Percentiles rank a stretch among this genome's conserved stretches.
Conservation (phyloP, 2,888 invertebrate genomes). For the Folsomia candida region DNA sequence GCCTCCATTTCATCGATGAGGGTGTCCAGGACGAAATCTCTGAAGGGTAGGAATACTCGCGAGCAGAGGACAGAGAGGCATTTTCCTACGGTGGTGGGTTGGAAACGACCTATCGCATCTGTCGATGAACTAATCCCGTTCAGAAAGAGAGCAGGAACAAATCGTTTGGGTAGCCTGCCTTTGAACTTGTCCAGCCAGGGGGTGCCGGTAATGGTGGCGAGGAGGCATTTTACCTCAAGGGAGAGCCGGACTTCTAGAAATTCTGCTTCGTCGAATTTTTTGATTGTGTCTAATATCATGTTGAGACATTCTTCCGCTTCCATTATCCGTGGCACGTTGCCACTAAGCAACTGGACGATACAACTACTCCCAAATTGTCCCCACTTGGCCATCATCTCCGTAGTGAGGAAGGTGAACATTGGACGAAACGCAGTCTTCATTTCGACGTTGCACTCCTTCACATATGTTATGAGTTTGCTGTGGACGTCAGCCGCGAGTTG, state of each 20-base stretch:
- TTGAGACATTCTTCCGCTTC: background rate
- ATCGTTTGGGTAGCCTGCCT: background rate
- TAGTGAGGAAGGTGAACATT: background rate
- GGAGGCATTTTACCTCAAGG: background rate
- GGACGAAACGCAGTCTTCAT: background rate
- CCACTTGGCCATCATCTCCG: background rate
- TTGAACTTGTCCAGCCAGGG: slow-evolving; percentile 17
- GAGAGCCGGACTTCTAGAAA: slow-evolving; percentile 9
- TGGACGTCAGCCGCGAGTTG: background rate
- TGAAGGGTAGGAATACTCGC: slow-evolving; percentile 17
- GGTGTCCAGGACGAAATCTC: slow-evolving; percentile 12
- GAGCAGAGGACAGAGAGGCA: slow-evolving; percentile 6
- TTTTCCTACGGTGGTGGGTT: background rate
- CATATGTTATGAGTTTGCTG: background rate
- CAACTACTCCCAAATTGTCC: background rate
- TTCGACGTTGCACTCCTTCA: background rate
- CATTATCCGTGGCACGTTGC: background rate
- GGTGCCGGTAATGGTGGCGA: slow-evolving; percentile 17
- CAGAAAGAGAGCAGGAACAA: background rate
- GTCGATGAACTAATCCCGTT: slow-evolving; percentile 1
- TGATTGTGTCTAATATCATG: slow-evolving; percentile 14
- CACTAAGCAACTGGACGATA: background rate
- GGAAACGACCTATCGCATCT: background rate
- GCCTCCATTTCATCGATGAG: slow-evolving; percentile 1
- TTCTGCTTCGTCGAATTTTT: slow-evolving; percentile 8